A percentile compares a stretch with the other conserved stretches of the same genome.
Evolutionary conservation across 2,797 vertebrate species (phyloP).

Genomic region (Lithobates sylvaticus): DNA sequence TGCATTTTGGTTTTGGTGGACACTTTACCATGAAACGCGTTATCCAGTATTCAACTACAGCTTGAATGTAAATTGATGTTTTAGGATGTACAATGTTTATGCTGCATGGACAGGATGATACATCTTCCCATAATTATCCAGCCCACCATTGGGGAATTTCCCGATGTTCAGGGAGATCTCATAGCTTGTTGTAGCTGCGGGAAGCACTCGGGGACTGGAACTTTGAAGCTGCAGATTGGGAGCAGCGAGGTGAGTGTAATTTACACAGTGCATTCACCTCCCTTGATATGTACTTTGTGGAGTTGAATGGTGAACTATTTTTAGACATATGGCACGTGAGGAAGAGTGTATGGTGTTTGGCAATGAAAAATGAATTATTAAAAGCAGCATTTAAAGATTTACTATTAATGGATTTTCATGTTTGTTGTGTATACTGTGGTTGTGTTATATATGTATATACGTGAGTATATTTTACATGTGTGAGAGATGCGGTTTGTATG

Average conservation of each 20-base stretch:
- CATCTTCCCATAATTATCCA: not conserved
- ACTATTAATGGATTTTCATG: not conserved
- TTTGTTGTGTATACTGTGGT: not conserved
- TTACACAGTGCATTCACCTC: not conserved
- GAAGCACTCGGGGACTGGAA: not conserved
- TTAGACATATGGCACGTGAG: not conserved
- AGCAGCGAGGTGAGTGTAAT: not conserved
- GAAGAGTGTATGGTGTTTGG: not conserved
- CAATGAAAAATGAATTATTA: not conserved
- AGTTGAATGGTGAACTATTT: not conserved
- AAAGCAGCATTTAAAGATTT: not conserved
- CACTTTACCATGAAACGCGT: not conserved
- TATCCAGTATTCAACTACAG: no score
- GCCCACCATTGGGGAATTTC: not conserved
- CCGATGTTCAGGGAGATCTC: not conserved
- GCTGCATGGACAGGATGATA: not conserved
- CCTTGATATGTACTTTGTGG: not conserved
- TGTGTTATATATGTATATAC: not conserved
- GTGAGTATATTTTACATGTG: no score
- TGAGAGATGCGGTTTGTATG: no score
- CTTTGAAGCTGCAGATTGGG: not conserved
- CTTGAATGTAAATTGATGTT: no score
- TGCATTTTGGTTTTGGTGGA: no score
- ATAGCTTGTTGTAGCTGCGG: not conserved
- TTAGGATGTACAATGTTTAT: not conserved